Evolutionary conservation across 2,113 vertebrate species (phyloP).

Genomic region (Brachyhypopomus occidentalis): DNA sequence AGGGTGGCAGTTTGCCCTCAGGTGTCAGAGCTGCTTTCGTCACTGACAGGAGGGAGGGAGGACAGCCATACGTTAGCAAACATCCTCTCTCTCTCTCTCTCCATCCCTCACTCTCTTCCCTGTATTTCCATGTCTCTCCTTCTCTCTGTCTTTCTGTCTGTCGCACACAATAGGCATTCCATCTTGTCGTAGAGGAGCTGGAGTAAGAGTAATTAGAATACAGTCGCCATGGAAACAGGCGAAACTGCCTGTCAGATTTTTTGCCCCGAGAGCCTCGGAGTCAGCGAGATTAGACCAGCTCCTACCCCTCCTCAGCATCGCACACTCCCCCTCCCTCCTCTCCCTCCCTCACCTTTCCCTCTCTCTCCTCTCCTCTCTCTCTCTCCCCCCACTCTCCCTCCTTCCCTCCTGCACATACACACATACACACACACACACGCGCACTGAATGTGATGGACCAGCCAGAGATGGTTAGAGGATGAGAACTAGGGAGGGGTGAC

Average conservation of each 20-base stretch:
- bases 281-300: slow-evolving; percentile 68
- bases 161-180: slow-evolving; percentile 68
- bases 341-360: too few species aligned
- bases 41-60: slow-evolving; percentile 19
- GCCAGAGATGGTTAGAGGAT: slow-evolving; percentile 26
- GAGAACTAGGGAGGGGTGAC: slow-evolving; percentile 13
- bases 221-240: slow-evolving; percentile 97
- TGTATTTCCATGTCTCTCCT: not conserved
- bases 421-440: slow-evolving; percentile 41
- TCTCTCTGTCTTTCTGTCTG: slow-evolving; percentile 38
- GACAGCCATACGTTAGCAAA: slow-evolving; percentile 42
- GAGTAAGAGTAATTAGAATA: slow-evolving; percentile 86
- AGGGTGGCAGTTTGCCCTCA: slow-evolving; percentile 59
- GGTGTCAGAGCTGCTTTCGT: slow-evolving; percentile 46
- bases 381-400: too few species aligned
- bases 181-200: slow-evolving; percentile 75
- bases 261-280: slow-evolving; percentile 82
- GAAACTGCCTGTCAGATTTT: slow-evolving; percentile 83
- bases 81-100: slow-evolving; percentile 34
- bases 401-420: slow-evolving; percentile 15
- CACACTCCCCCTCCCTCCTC: too few species aligned
- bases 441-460: slow-evolving; percentile 39
- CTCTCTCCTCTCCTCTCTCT: too few species aligned
- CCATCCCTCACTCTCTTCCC: not conserved
- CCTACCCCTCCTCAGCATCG: slow-evolving; percentile 59